These are phyloP conservation scores for Erythrocercus mccallii DNA, from an alignment of 2,113 vertebrate species.

Conservation along the genomic window DNA sequence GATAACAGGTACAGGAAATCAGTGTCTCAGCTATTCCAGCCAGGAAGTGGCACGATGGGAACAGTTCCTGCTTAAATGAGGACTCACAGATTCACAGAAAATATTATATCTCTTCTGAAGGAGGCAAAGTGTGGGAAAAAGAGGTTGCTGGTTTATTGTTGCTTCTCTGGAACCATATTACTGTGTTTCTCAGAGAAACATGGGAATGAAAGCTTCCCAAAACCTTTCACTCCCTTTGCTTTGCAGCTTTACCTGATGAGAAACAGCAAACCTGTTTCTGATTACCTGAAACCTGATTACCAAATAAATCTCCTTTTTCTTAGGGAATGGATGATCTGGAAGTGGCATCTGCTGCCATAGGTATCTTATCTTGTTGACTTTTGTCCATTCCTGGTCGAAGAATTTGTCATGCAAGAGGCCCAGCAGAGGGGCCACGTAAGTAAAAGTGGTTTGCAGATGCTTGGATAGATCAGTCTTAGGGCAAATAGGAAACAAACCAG, in stretches of 20 bases:
- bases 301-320: background rate
- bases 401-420: constrained; percentile 97
- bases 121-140: background rate
- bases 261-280: background rate
- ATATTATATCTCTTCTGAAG: background rate
- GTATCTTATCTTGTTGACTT: constrained; percentile 95
- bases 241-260: background rate
- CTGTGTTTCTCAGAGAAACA: background rate
- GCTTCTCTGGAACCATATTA: background rate
- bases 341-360: constrained; percentile 91
- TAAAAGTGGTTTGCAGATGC: background rate
- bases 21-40: background rate
- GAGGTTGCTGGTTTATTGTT: background rate
- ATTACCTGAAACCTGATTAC: too few species aligned
- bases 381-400: constrained; percentile 94
- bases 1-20: background rate
- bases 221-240: background rate
- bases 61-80: background rate
- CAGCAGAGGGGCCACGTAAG: constrained; percentile 94
- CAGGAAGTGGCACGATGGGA: background rate
- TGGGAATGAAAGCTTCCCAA: background rate
- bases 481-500: background rate
- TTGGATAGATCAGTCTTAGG: background rate
- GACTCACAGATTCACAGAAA: background rate
- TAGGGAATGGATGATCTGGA: constrained; percentile 96